Base-by-base conservation (phyloP, 2,888 invertebrate species). In the Cantharis nigra region DNA sequence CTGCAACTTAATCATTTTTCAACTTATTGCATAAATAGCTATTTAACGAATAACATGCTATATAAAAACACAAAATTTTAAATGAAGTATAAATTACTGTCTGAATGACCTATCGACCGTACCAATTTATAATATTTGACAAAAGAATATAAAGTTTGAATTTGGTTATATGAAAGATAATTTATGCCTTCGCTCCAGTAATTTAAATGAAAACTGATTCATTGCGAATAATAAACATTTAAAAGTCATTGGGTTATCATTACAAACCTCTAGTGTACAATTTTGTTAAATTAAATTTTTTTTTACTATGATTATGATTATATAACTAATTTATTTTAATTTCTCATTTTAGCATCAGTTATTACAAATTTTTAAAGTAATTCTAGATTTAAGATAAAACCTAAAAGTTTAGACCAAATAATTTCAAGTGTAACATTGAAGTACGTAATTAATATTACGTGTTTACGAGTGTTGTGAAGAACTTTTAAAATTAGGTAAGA, bases 171-270 rank as follows among this genome's bases (percentile, higher is more conserved):
- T n/a, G 49, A 11, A 7, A 23, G 26, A 67, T 67, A 67, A 67
- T 67, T 67, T 67, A 14, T 67, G 65, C 49, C n/a, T n/a, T 49
- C n/a, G 49, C 65, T 67, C 65, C 65, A 67, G 65, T 67, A 67
- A 67, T 26, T 23, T 23, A 13, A 67, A 9, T 23, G n/a, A 67
- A 67, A 67, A 23, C 18, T 23, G 65, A 67, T 26, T 67, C 23
- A 67, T 67, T 26, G 65, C 65, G 9, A 67, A 67, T 67, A 23
- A 67, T 67, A 67, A 67, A 67, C 65, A 67, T 67, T 67, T 20
- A 67, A 67, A 65, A 23, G 65, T 67, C 65, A 23, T 4, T 67
- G 3, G 65, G 65, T 67, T 67, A 67, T 67, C 65, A 26, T 18
- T 67, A 23, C 7, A 23, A 67, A 49, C n/a, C 13, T n/a, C n/a